Base-by-base conservation (phyloP, 2,113 vertebrate species). In the Chaetodon trifascialis region DNA sequence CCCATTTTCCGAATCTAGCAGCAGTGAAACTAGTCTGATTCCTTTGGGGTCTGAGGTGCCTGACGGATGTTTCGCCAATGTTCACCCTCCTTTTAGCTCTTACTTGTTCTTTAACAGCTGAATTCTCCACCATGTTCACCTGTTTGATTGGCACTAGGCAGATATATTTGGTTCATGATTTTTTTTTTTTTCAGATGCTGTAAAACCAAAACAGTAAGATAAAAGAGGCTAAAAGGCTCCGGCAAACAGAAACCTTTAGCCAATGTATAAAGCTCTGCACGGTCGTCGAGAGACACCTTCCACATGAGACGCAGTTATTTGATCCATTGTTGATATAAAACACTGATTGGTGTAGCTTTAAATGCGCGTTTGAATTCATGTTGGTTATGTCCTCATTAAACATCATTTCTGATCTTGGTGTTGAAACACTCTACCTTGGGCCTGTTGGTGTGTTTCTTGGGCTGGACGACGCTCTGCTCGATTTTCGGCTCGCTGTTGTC, bases 371-470 rank as follows among this genome's bases (percentile, higher is more conserved):
- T 14, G 2, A 25, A n/a, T 23, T 23, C 2, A 30, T 38, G 17
- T 7, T 19, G 30, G 9, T 60, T 6, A 49, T 34, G 8, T 34
- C 38, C 2, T 4, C 38, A 40, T 3, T 30, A 3, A 30, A 30
- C 30, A 30, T 30, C 30, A 30, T 30, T 30, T 30, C 30, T 30
- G 3, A 30, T 30, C 30, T 30, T 30, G 30, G 30, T 30, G 30
- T 30, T 30, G 23, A 19, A 11, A 0, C 8, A 67, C 67, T 55
- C 6, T 93, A 95, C 95, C 95, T 95, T 95, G 10, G 91, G 89
- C 36, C 80, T 92, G 90, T 46, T 78, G 72, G 36, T 65, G 16
- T 36, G 76, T 71, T 88, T 91, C 85, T 88, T 86, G 19, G 23
- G 19, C 23, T 42, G 17, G 16, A 17, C 7, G 4, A 90, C 83